Base-by-base conservation (phyloP, 2,113 vertebrate genomes). In the Ornithorhynchus anatinus region DNA sequence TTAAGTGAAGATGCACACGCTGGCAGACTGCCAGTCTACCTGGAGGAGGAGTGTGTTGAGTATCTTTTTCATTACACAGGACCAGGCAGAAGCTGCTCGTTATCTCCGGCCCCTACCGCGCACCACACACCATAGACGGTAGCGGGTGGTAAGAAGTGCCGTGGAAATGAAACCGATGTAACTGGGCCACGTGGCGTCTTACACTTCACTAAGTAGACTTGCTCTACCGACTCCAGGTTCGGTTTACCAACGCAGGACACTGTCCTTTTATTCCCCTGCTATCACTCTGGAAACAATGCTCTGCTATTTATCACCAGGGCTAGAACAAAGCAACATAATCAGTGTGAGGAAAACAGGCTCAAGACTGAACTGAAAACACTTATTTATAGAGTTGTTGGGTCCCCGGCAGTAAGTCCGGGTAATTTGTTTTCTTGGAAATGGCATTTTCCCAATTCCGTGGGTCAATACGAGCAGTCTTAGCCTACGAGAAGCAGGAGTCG, bases 361-460 rank as follows among this genome's bases (percentile, higher is more conserved):
- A 37, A 40, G 2, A 19, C 8, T 5, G 7, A 7, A 8, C 22
- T 1, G 36, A 12, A 32, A 16, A 13, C 1, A 25, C 11, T 27
- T 2, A 1, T 1, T 4, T 29, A 12, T 50, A 29, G 45, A 29
- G 15, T 5, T 27, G 13, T 22, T 19, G 7, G 15, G 39, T 1
- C 17, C 15, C 11, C 5, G 19, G 48, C 51, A 32, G 22, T 19
- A 9, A 36, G 50, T 9, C n/a, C n/a, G n/a, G n/a, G n/a, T n/a
- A n/a, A n/a, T 12, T 14, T 1, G 14, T 3, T 1, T 8, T 29
- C 42, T 3, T 10, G 13, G 33, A 20, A 13, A 32, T 35, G 15
- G 25, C 8, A 7, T 2, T n/a, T 16, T 44, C 37, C 22, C 10
- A 8, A 15, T 7, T 5, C n/a, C 2, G 5, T 0, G 2, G 7